phyloP scores from a whole-genome alignment of 2,113 vertebrate genomes.

The Neodon shergylaensis region DNA sequence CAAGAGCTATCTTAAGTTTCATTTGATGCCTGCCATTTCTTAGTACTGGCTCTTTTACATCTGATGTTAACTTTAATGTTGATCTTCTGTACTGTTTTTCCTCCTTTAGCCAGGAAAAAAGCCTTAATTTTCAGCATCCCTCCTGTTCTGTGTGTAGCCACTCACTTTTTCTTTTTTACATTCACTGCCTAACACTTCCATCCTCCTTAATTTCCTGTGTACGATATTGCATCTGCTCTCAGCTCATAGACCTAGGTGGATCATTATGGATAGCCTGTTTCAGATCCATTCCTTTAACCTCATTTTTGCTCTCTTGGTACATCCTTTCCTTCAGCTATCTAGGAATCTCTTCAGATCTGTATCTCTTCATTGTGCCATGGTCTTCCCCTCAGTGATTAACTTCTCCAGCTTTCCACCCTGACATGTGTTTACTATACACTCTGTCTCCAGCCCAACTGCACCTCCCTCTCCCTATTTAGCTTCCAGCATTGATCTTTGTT shows the following conservation, averaged over 20 bases:
- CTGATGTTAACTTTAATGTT: background rate
- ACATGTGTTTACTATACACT: background rate
- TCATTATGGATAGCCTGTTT: background rate
- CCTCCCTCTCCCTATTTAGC: background rate
- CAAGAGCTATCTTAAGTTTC: background rate
- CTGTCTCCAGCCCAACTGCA: background rate
- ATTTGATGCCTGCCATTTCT: background rate
- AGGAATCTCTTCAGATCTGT: background rate
- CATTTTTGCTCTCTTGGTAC: background rate
- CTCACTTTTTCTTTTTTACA: background rate
- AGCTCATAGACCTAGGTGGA: background rate
- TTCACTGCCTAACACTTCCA: background rate
- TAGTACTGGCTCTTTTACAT: background rate
- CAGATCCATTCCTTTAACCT: background rate
- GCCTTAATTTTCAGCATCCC: background rate
- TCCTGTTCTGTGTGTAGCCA: background rate
- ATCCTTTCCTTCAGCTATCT: background rate
- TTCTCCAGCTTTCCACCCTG: background rate
- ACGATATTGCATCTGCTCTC: accelerated
- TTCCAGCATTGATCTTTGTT: background rate
- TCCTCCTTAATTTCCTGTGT: background rate
- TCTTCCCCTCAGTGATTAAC: background rate
- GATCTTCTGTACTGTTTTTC: background rate
- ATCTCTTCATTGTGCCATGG: background rate
- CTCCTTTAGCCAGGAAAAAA: background rate